Conservation (phyloP, 2,797 vertebrate species). For the Eremophila alpestris region DNA sequence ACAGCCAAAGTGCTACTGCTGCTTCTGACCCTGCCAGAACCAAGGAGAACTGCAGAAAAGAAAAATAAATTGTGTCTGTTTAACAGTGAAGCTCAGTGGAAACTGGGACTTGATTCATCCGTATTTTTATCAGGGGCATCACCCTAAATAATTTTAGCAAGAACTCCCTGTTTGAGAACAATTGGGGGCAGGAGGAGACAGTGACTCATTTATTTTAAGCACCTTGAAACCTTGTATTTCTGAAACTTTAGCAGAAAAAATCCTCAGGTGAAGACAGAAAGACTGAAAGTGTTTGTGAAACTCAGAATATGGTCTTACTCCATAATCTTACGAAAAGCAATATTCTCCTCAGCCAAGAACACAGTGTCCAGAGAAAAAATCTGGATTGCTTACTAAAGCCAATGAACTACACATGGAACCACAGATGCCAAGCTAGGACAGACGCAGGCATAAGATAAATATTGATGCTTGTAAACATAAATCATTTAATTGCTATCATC, state of each 20-base stretch:
- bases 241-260: conserved; percentile 2
- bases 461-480: conserved; percentile 25
- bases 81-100: conserved; percentile 40
- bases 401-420: neutral
- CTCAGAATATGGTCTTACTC: neutral
- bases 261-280: conserved; percentile 22
- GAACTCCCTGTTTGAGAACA: conserved; percentile 40
- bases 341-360: neutral
- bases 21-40: conserved; percentile 51
- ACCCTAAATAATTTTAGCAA: conserved; percentile 67
- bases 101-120: conserved; percentile 54
- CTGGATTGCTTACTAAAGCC: neutral
- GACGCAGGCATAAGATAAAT: neutral
- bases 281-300: neutral
- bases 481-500: conserved; percentile 37
- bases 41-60: conserved; percentile 51
- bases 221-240: conserved; percentile 13
- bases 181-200: conserved; percentile 38
- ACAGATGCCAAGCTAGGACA: neutral
- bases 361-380: neutral
- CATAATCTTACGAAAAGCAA: neutral
- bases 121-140: conserved; percentile 58
- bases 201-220: conserved; percentile 46
- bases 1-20: conserved; percentile 51
- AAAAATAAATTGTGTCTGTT: conserved; percentile 35